Conservation (phyloP, 2,797 vertebrate species). For the Labroides dimidiatus region DNA sequence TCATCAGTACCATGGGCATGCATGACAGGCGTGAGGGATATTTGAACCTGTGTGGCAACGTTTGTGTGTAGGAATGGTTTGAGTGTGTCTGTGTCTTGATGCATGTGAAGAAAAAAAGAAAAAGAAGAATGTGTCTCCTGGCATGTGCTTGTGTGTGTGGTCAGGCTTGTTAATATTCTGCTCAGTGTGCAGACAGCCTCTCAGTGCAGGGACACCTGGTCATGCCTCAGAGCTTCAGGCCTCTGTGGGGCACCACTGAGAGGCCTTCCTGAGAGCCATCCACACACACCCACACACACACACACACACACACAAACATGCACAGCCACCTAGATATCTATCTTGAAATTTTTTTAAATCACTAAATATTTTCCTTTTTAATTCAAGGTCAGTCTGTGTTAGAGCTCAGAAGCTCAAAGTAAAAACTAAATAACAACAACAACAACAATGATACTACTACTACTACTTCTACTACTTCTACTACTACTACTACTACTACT, state of each 20-base stretch:
- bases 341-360: too few species aligned
- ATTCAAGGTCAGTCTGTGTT: too few species aligned
- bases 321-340: neutral
- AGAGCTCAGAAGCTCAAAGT: too few species aligned
- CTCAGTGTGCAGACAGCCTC: conserved; percentile 53
- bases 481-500: too few species aligned
- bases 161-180: conserved; percentile 74
- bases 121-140: neutral
- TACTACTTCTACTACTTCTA: too few species aligned
- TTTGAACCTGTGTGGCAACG: neutral
- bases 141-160: conserved; percentile 24
- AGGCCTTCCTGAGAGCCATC: conserved; percentile 54
- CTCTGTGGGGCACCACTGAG: conserved; percentile 65
- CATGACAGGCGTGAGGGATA: neutral
- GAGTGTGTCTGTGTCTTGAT: neutral
- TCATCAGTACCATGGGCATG: neutral
- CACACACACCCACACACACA: conserved; percentile 14
- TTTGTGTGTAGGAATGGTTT: neutral
- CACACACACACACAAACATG: conserved; percentile 5
- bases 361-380: too few species aligned
- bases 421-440: too few species aligned
- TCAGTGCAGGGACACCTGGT: conserved; percentile 76
- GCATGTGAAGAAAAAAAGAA: conserved; percentile 3
- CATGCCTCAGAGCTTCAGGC: conserved; percentile 72
- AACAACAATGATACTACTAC: too few species aligned